Conservation (phyloP, 2,113 vertebrate genomes). For the Trachemys scripta region DNA sequence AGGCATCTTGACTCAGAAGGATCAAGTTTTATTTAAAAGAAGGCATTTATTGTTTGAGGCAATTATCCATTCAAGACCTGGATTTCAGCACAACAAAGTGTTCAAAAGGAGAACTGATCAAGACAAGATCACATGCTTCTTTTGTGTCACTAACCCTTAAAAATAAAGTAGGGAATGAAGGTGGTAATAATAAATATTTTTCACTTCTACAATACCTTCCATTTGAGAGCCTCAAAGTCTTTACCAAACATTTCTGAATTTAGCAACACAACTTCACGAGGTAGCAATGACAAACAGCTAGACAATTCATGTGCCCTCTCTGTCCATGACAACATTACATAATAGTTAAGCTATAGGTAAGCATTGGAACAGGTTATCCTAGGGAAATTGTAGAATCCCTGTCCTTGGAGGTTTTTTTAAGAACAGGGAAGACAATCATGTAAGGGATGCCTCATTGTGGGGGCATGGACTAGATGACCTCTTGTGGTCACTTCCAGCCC, state of each 20-base stretch:
- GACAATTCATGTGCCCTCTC: not conserved
- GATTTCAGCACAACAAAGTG: not conserved
- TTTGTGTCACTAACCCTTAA: not conserved
- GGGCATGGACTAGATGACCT: not conserved
- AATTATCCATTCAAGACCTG: not conserved
- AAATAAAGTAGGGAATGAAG: not conserved
- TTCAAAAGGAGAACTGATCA: fast-evolving
- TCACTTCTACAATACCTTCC: not conserved
- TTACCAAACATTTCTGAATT: not conserved
- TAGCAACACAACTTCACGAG: not conserved
- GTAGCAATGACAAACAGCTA: not conserved
- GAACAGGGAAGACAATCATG: not conserved
- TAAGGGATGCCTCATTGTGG: not conserved
- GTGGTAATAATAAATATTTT: not conserved
- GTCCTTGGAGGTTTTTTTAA: not conserved
- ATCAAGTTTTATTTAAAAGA: not conserved
- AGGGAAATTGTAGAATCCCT: not conserved
- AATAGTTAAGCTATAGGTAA: not conserved
- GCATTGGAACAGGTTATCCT: not conserved
- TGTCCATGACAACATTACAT: not conserved
- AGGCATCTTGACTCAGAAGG: not conserved
- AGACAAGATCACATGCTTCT: not conserved
- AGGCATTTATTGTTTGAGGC: not conserved
- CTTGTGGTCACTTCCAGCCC: not conserved
- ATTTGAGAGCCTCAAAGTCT: not conserved